A percentile compares a stretch with the other conserved stretches of the same genome.
Conservation (phyloP, 2,888 invertebrate species). For the Lepidocyrtinus sp. region DNA sequence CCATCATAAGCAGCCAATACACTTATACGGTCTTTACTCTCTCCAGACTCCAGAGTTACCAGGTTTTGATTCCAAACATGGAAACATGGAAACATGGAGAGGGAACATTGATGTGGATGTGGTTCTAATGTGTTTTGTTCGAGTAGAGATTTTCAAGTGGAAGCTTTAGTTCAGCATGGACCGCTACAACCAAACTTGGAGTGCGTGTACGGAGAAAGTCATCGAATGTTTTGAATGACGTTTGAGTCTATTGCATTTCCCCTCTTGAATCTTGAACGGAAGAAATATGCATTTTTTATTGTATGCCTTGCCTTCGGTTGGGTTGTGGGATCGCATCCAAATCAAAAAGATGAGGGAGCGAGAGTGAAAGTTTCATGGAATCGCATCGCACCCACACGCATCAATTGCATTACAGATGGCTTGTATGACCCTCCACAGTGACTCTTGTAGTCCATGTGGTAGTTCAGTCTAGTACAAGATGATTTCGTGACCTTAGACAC, state of each 20-base stretch:
- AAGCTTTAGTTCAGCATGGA: no score
- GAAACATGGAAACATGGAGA: neutral
- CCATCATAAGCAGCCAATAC: no score
- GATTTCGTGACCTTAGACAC: neutral
- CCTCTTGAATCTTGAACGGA: conserved; percentile 6
- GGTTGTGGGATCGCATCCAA: neutral
- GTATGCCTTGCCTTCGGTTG: neutral
- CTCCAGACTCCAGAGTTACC: no score
- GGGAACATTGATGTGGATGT: neutral
- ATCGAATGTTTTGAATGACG: conserved; percentile 6
- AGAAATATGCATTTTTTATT: neutral
- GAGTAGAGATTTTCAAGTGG: neutral
- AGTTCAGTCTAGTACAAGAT: no score
- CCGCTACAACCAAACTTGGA: no score
- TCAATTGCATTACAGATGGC: conserved; percentile 59
- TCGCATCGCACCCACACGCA: conserved; percentile 60
- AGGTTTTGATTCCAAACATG: no score
- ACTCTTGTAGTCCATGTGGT: no score
- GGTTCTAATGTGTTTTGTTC: neutral
- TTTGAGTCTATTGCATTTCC: neutral
- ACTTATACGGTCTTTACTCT: no score
- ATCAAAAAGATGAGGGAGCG: no score
- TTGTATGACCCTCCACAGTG: conserved; percentile 38
- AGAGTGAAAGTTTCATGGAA: no score
- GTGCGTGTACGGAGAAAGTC: conserved; percentile 2